These are phyloP conservation scores for Amphimallon solstitiale DNA, from an alignment of 2,888 invertebrate species.

Conservation along the genomic window DNA sequence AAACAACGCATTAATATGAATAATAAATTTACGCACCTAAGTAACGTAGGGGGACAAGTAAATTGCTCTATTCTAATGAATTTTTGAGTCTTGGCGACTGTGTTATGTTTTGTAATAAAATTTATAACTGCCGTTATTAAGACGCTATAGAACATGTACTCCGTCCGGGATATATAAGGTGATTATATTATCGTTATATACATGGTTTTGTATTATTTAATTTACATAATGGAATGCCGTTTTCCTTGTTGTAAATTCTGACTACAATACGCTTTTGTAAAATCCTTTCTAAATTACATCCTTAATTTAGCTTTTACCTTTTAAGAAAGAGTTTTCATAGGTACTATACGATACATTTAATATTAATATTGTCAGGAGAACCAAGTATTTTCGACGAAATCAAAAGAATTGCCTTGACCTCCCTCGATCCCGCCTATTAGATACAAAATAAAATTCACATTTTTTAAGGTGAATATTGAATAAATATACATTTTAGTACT, in stretches of 20 bases:
- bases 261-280: constrained; percentile 1
- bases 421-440: too few species aligned
- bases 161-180: background rate
- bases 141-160: background rate
- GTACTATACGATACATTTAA: background rate
- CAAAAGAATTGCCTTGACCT: too few species aligned
- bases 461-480: too few species aligned
- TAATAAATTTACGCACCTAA: constrained; percentile 2
- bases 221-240: constrained; percentile 21
- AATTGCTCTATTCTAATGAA: constrained; percentile 22
- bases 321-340: background rate
- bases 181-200: constrained; percentile 5
- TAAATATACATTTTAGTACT: too few species aligned
- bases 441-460: too few species aligned
- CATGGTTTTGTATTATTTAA: constrained; percentile 14
- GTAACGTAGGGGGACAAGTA: background rate
- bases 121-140: constrained; percentile 28
- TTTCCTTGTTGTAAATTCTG: background rate
- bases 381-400: background rate
- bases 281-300: constrained; percentile 6
- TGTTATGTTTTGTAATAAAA: constrained; percentile 6
- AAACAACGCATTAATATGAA: constrained; percentile 25
- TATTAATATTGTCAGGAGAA: background rate
- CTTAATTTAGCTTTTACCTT: constrained; percentile 10
- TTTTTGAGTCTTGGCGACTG: constrained; percentile 11